A percentile compares a stretch with the other conserved stretches of the same genome.
phyloP scores from a whole-genome alignment of 1,140 invertebrate species.

The Monochamus saltuarius region DNA sequence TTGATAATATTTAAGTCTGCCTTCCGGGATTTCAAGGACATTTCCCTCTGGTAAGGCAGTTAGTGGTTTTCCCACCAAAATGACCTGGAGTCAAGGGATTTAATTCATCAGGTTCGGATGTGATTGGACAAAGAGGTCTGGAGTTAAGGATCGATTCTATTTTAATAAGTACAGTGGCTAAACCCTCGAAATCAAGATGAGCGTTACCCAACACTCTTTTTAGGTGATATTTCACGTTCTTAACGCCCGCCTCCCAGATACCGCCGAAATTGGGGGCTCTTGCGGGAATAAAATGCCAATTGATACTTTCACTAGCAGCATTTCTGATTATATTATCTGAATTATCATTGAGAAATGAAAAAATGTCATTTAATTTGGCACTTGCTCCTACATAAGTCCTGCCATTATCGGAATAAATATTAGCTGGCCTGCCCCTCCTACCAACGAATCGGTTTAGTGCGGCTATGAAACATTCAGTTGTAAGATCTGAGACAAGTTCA shows the following conservation, averaged over 20 bases:
- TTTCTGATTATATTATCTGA: slow-evolving; percentile 48
- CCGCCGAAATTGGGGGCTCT: slow-evolving; percentile 31
- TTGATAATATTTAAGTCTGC: slow-evolving; percentile 2
- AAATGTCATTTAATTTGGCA: slow-evolving; percentile 33
- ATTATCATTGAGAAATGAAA: slow-evolving; percentile 47
- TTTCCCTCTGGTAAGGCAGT: background rate
- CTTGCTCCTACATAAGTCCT: slow-evolving; percentile 33
- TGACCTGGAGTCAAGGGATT: slow-evolving; percentile 35
- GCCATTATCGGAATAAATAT: slow-evolving; percentile 41
- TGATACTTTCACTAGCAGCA: slow-evolving; percentile 47
- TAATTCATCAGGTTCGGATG: slow-evolving; percentile 40
- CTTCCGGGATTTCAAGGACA: background rate
- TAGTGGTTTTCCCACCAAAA: slow-evolving; percentile 2
- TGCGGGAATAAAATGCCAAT: slow-evolving; percentile 24
- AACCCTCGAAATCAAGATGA: slow-evolving; percentile 36
- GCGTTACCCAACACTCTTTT: slow-evolving; percentile 4
- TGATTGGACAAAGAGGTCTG: slow-evolving; percentile 35
- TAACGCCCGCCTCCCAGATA: slow-evolving; percentile 14
- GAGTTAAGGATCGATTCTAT: slow-evolving; percentile 44
- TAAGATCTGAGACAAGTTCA: slow-evolving; percentile 37
- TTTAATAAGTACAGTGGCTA: slow-evolving; percentile 38
- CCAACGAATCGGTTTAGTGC: slow-evolving; percentile 37
- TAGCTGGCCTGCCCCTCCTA: slow-evolving; percentile 22
- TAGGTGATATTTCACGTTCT: slow-evolving; percentile 15
- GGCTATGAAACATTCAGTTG: slow-evolving; percentile 34